Base-by-base conservation (phyloP, 2,113 vertebrate genomes). In the Melanotaenia duboulayi region DNA sequence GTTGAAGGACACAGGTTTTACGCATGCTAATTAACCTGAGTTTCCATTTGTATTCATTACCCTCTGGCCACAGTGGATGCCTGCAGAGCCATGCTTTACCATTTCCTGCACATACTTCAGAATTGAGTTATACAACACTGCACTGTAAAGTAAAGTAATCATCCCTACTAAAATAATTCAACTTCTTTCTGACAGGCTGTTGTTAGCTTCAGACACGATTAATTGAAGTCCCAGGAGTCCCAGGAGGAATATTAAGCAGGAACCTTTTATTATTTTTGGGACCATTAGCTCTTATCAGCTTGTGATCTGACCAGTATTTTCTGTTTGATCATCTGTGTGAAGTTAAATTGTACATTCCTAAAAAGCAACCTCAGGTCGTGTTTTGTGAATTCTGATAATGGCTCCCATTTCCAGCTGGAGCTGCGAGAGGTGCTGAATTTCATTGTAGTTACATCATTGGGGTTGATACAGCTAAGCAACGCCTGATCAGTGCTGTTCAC, bases 121-220 rank as follows among this genome's bases (percentile, higher is more conserved):
- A 32, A 60, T 14, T 58, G 71, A 78, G 62, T 49, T 49, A 50
- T 10, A 40, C 46, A 65, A 70, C 39, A 25, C 65, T 24, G 50
- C 28, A 65, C 35, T 12, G 71, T 56, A 61, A 64, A 57, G 65
- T 25, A 57, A 40, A 4, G 67, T 72, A 76, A 83, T 85, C 67
- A 40, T 32, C 51, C 49, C 62, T 50, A 66, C 86, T 81, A 66
- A 67, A 83, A 82, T 79, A 67, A 76, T 76, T 73, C 46, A 23
- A 46, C 48, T 5, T 23, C 69, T 52, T 17, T 72, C 65, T 76
- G 49, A 61, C 28, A n/a, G 65, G 23, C 58, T 51, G 50, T 59
- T 80, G 32, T 25, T 58, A 20, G 66, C 62, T 69, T 71, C 48
- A 39, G 50, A 50, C 5, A 20, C 61, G 39, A 49, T 63, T 48